Base-by-base conservation (phyloP, 2,113 vertebrate genomes). In the Gobio gobio region DNA sequence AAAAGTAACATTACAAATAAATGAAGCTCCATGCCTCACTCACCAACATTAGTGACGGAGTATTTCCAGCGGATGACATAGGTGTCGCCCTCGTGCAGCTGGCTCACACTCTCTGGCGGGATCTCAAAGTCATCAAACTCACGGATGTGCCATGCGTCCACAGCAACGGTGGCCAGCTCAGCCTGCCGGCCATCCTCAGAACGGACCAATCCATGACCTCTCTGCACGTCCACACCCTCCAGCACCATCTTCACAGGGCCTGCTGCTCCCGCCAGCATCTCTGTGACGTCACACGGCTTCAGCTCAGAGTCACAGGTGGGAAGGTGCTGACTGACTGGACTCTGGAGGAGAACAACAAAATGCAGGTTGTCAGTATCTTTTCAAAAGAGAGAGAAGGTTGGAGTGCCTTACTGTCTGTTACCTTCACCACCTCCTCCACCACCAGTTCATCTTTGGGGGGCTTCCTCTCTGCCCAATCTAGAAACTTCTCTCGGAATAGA, bases 31-130 rank as follows among this genome's bases (percentile, higher is more conserved):
- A 54, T 59, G 26, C 40, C 22, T 54, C 24, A 90, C 94, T 90
- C 83, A 95, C 95, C 95, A 0, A 95, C 90, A 1, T 92, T 94
- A 84, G 94, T 94, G 88, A 95, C 86, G 0, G 93, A 95, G 89
- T 96, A 95, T 86, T 93, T 95, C 95, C 95, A 96, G 51, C 94
- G 94, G 63, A 96, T 91, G 89, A 95, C 91, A 85, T 96, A 96
- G 22, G 95, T 91, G 58, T 96, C 94, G 0, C 89, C 91, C 86
- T 95, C 90, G 6, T 95, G 94, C 10, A 96, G 91, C 64, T 95
- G 95, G 13, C 95, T 94, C 78, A 94, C 76, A 47, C 94, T 95
- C 83, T 91, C 93, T 10, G 83, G 3, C 0, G 93, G 91, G 72
- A 96, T 74, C 29, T 93, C 92, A 86, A 93, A 93, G 84, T 95